These are phyloP conservation scores for Thamnaconus septentrionalis DNA, from an alignment of 2,113 vertebrate species.

Conservation along the genomic window DNA sequence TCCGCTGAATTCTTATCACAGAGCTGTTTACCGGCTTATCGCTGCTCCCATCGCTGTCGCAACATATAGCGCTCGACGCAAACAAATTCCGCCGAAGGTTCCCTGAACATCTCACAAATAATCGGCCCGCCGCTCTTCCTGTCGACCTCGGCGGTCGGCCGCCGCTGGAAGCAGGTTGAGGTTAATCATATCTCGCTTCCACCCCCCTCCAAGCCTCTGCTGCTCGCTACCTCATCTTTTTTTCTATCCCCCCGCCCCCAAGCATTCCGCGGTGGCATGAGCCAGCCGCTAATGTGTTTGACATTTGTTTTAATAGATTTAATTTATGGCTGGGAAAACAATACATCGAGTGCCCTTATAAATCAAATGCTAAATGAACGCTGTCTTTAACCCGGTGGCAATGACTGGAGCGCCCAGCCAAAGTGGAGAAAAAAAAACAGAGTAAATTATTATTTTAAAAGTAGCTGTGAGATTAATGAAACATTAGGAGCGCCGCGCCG, in stretches of 20 bases:
- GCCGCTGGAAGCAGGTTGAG: conserved; percentile 59
- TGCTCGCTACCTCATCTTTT: conserved; percentile 25
- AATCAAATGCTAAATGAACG: conserved; percentile 65
- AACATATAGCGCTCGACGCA: too few species aligned
- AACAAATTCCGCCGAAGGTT: too few species aligned
- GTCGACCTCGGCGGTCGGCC: conserved; percentile 12
- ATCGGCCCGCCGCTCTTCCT: too few species aligned
- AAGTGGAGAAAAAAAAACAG: conserved; percentile 24
- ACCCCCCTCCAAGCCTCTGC: conserved; percentile 31
- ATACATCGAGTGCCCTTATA: conserved; percentile 59
- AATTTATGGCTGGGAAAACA: conserved; percentile 55
- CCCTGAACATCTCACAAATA: too few species aligned
- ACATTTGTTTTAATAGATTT: conserved; percentile 72
- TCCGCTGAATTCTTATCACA: too few species aligned
- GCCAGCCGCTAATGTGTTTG: conserved; percentile 61
- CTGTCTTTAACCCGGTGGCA: conserved; percentile 54
- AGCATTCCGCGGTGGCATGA: conserved; percentile 57
- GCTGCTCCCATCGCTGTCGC: too few species aligned
- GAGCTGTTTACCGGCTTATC: too few species aligned
- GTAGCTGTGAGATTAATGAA: conserved; percentile 69
- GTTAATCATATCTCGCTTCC: conserved; percentile 66
- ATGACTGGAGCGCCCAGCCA: conserved; percentile 43
- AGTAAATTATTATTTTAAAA: conserved; percentile 69
- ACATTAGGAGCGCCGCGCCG: conserved; percentile 60
- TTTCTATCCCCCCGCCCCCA: conserved; percentile 37